Evolutionary conservation across 2,888 invertebrate species (phyloP), one percentile per base, ranked within the genome.

Genomic region (Ctenicera cuprea): DNA sequence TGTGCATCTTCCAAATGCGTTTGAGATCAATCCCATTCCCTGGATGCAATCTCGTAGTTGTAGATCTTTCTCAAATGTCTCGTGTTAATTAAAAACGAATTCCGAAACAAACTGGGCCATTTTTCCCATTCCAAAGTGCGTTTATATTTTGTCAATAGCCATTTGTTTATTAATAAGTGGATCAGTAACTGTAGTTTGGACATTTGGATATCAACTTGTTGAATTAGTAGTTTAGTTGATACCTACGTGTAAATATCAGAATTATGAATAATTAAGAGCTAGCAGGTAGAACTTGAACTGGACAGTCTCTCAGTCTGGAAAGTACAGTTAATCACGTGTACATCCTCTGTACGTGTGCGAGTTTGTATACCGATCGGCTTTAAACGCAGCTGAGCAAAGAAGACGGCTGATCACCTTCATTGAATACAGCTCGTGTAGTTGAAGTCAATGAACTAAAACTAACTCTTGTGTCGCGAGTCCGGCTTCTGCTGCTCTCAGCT

Each of bases 281-380:
- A 33, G 30, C 57, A 57, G 57, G 57, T 57, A 57, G 57, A 57
- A 57, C 57, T 3, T 30, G 57, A 14, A 33, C 54, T 33, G 54
- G 30, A 57, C 57, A 52, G 30, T 37, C 50, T 50, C 30, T 57
- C 16, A 2, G 57, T 37, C 57, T 57, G 57, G 57, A 33, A 57
- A 57, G 57, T 57, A 57, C 57, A 57, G 57, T 57, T 57, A 57
- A 57, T 57, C 57, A 57, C 57, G 57, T 57, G 57, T 33, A 57
- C 37, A 57, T 57, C 30, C 33, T 57, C 16, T 54, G 26, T 54
- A 33, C 7, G 11, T 30, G 54, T 30, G 30, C n/a, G n/a, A n/a
- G 50, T 22, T 8, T 57, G 30, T 57, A 33, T 50, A 50, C 50
- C 20, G 50, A 50, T 50, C 22, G 22, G 18, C 12, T 22, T 50